Conservation (phyloP, 2,888 invertebrate genomes). For the Cerastis rubricosa region DNA sequence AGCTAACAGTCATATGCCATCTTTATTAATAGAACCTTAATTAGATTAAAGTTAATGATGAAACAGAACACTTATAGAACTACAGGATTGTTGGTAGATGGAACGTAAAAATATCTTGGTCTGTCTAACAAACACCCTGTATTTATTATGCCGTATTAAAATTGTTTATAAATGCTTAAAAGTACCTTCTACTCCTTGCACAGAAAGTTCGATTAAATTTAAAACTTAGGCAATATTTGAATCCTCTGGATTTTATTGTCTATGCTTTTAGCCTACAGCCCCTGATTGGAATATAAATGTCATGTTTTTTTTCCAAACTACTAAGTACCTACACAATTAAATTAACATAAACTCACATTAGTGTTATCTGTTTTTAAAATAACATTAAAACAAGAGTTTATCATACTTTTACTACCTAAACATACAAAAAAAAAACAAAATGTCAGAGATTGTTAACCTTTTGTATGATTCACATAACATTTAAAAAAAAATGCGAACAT, state of each 20-base stretch:
- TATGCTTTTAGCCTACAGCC: not conserved
- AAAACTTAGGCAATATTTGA: not conserved
- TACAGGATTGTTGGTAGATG: not conserved
- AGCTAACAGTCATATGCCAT: not conserved
- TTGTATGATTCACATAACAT: not conserved
- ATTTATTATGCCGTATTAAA: not conserved
- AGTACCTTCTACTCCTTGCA: not conserved
- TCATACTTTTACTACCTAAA: not conserved
- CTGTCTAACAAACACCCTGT: not conserved
- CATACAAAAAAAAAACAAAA: not conserved
- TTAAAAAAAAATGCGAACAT: slow-evolving; percentile 20
- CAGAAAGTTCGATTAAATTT: not conserved
- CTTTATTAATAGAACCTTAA: not conserved
- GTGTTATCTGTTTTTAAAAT: slow-evolving; percentile 14
- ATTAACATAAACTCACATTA: slow-evolving; percentile 26
- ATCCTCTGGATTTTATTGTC: not conserved
- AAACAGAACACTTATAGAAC: not conserved
- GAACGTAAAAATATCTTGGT: not conserved
- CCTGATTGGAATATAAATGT: not conserved
- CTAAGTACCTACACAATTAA: not conserved
- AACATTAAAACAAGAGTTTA: not conserved
- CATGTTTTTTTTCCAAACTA: not conserved
- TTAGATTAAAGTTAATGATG: not conserved
- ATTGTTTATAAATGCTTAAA: not conserved
- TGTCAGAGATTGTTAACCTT: slow-evolving; percentile 9